A percentile compares a stretch with the other conserved stretches of the same genome.
Evolutionary conservation across 2,888 invertebrate genomes (phyloP).

Genomic region (Notodonta ziczac): DNA sequence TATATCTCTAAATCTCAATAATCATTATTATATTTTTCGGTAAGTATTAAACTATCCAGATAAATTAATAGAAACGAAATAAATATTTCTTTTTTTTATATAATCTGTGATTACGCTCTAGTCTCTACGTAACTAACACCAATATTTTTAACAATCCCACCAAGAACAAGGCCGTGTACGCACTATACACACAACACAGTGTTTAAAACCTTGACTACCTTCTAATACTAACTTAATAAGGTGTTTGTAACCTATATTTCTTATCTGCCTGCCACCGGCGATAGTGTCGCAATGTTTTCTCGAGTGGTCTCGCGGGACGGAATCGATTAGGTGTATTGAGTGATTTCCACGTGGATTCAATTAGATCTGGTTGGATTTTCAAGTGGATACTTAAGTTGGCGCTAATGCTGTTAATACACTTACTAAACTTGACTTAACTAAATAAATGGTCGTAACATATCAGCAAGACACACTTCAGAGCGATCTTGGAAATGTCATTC

Average conservation of each 20-base stretch:
- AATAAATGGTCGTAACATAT: no score
- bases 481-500: no score
- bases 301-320: conserved; percentile 63
- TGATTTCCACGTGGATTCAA: conserved; percentile 52
- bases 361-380: conserved; percentile 23
- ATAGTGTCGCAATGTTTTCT: conserved; percentile 52
- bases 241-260: conserved; percentile 52
- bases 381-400: background rate
- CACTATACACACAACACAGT: background rate
- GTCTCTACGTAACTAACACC: no score
- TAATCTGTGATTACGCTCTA: no score
- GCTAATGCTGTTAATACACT: background rate
- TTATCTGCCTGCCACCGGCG: conserved; percentile 43
- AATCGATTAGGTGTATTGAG: conserved; percentile 45
- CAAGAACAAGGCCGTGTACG: conserved; percentile 3
- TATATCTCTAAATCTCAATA: no score
- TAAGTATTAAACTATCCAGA: no score
- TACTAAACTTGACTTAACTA: no score
- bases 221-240: conserved; percentile 9
- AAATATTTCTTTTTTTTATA: no score
- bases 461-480: no score
- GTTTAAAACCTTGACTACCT: conserved; percentile 19
- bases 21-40: no score
- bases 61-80: no score
- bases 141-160: background rate